Conservation (phyloP, 1,140 invertebrate species). For the Mizuhopecten yessoensis region DNA sequence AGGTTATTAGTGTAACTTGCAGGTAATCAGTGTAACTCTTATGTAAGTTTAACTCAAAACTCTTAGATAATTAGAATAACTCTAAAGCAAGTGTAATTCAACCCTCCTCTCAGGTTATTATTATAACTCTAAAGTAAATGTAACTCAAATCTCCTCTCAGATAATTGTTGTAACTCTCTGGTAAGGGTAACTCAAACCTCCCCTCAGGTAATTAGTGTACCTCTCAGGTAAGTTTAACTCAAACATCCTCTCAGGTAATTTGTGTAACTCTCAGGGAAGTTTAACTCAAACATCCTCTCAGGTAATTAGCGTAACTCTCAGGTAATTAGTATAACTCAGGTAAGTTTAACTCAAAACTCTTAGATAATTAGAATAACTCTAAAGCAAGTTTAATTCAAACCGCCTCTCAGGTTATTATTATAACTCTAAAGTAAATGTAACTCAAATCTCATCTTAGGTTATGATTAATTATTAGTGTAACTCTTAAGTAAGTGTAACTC, state of each 20-base stretch:
- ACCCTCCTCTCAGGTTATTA: background rate
- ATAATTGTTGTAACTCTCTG: conserved; percentile 38
- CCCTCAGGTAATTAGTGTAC: background rate
- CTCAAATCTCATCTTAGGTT: too few relatives aligned
- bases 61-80: too few relatives aligned
- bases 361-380: conserved; percentile 71
- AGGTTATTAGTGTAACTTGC: too few relatives aligned
- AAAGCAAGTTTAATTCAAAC: too few relatives aligned
- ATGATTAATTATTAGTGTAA: too few relatives aligned
- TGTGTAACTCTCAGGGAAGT: too few relatives aligned
- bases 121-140: conserved; percentile 65
- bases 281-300: conserved; percentile 78
- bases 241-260: conserved; percentile 82
- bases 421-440: too few relatives aligned
- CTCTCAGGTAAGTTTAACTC: conserved; percentile 42
- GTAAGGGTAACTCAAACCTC: conserved; percentile 58
- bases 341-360: conserved; percentile 74
- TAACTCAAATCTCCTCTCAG: background rate
- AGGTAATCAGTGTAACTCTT: too few relatives aligned
- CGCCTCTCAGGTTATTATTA: too few relatives aligned
- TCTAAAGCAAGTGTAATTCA: conserved; percentile 66
- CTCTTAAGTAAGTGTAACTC: conserved; percentile 38
- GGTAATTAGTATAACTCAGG: background rate
- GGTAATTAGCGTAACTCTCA: too few relatives aligned
- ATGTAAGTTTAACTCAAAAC: conserved; percentile 54